Base-by-base conservation (phyloP, 2,888 invertebrate genomes). In the Julus scanicus region DNA sequence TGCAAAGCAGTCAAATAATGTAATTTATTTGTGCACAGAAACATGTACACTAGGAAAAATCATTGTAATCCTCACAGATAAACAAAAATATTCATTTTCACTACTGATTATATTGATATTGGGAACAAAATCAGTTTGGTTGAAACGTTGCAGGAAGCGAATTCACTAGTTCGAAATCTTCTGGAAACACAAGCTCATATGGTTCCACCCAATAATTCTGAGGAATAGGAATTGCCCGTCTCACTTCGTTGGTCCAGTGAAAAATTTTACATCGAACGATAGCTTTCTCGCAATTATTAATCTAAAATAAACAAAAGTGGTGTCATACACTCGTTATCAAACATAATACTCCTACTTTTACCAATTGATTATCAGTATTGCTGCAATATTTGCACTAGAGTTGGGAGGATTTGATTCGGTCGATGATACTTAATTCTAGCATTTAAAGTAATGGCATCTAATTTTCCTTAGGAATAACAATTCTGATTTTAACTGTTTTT, bases 241-340 rank as follows among this genome's bases (percentile, higher is more conserved):
- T 92, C 3, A 93, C 91, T 90, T 95, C 94, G 5, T 94, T 94
- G 88, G 95, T 94, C 95, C 95, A 96, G 91, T 97, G 97, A 91
- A 95, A 95, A 88, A 97, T 94, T 90, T 95, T 93, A 91, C 97
- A 97, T 89, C 95, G 94, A 0, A 97, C 95, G 89, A 94, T 94
- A 0, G 95, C 91, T 87, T 94, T 94, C 92, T 97, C 97, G 85
- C 92, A 93, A 87, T 95, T 94, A 91, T 96, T 96, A 89, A 96
- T 94, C 95, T 95, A 91, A 39, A 37, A 40, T 84, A 84, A 84
- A 44, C 9, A 20, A 84, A 44, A 84, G 2, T 5, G n/a, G n/a
- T n/a, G n/a, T n/a, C n/a, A n/a, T n/a, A n/a, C n/a, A n/a, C n/a
- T n/a, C n/a, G n/a, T n/a, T n/a, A n/a, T n/a, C n/a, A n/a, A n/a